These are phyloP conservation scores for Sander lucioperca DNA, from an alignment of 2,113 vertebrate genomes.

Conservation along the genomic window DNA sequence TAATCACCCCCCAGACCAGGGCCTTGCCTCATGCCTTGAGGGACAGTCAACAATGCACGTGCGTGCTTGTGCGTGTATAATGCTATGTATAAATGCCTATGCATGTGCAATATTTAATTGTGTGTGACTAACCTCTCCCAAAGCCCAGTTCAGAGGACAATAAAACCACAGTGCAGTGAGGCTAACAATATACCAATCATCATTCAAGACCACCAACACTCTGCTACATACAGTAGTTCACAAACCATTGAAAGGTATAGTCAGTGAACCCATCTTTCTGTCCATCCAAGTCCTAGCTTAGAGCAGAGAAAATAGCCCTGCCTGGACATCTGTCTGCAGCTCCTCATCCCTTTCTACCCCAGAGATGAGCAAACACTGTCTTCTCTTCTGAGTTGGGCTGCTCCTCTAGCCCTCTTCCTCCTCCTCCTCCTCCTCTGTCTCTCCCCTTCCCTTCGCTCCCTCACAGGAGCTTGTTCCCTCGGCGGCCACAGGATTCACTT, in stretches of 20 bases:
- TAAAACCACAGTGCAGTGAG: conserved; percentile 44
- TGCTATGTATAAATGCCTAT: neutral
- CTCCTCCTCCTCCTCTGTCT: conserved; percentile 28
- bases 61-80: neutral
- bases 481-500: conserved; percentile 74
- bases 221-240: neutral
- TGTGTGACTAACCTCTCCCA: conserved; percentile 36
- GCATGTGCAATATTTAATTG: conserved; percentile 35
- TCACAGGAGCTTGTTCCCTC: conserved; percentile 69
- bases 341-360: conserved; percentile 24
- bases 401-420: conserved; percentile 40
- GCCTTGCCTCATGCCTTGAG: conserved; percentile 23
- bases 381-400: conserved; percentile 45
- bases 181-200: conserved; percentile 55
- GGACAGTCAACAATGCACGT: conserved; percentile 31
- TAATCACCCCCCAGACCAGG: conserved; percentile 66
- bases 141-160: conserved; percentile 30
- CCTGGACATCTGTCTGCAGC: conserved; percentile 38
- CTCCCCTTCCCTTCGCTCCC: conserved; percentile 9
- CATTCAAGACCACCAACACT: conserved; percentile 30
- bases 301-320: conserved; percentile 23
- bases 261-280: conserved; percentile 17
- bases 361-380: conserved; percentile 62
- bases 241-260: conserved; percentile 14
- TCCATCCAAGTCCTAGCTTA: conserved; percentile 13